These are phyloP conservation scores for Noturus placidus DNA, from an alignment of 2,113 vertebrate genomes.

Conservation along the genomic window DNA sequence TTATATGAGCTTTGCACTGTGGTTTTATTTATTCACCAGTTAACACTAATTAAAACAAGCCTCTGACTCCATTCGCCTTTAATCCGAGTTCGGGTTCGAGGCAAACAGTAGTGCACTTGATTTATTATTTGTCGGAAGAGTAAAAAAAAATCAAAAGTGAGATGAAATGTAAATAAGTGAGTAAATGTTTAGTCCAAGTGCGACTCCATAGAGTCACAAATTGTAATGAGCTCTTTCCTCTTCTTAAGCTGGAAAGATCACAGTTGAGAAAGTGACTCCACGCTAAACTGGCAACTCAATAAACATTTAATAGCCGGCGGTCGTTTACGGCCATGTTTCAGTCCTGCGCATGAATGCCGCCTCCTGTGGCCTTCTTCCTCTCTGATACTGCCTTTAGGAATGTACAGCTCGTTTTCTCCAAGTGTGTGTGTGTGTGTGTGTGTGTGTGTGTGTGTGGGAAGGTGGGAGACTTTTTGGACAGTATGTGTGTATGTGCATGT, in stretches of 20 bases:
- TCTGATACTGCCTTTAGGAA: constrained; percentile 39
- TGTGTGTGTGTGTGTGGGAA: background rate
- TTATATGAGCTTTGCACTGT: constrained; percentile 25
- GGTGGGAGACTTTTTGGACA: constrained; percentile 7
- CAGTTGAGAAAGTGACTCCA: constrained; percentile 41
- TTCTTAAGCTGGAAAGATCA: constrained; percentile 31
- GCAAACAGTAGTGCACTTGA: constrained; percentile 7
- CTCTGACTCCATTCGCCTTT: constrained; percentile 16
- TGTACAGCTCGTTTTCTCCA: constrained; percentile 18
- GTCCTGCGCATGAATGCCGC: constrained; percentile 17
- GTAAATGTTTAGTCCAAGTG: background rate
- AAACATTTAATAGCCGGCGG: constrained; percentile 54
- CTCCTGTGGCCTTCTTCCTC: constrained; percentile 30
- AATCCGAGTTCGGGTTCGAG: background rate
- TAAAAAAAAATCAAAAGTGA: background rate
- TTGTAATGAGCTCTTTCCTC: constrained; percentile 46
- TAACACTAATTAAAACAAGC: constrained; percentile 40
- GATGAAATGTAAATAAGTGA: background rate
- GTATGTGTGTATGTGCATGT: constrained; percentile 7
- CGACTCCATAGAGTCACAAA: constrained; percentile 26
- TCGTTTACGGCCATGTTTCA: constrained; percentile 34
- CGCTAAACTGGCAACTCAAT: constrained; percentile 48
- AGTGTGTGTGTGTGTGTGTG: background rate
- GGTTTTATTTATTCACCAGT: constrained; percentile 52
- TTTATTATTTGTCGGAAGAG: constrained; percentile 16